phyloP scores from a whole-genome alignment of 2,888 invertebrate genomes.

The Capitulum mitella region DNA sequence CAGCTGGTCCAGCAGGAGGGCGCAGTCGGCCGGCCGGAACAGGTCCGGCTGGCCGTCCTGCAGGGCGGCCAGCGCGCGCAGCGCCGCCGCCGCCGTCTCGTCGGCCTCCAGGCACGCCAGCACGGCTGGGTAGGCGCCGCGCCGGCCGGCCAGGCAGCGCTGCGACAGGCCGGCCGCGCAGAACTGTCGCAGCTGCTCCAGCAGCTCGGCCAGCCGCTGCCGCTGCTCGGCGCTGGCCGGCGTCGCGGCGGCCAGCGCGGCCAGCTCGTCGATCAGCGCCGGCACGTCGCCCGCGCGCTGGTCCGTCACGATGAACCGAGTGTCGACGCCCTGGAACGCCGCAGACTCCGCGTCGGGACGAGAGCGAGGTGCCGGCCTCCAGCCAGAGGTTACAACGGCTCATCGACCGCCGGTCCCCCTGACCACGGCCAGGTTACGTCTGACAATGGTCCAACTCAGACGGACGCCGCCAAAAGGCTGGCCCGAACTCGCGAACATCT shows the following conservation, averaged over 20 bases:
- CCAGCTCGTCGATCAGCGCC: constrained; percentile 34
- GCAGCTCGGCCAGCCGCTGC: background rate
- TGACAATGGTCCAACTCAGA: too few species aligned
- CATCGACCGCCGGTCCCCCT: too few species aligned
- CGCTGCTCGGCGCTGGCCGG: background rate
- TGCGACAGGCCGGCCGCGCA: constrained; percentile 28
- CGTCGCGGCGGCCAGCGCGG: constrained; percentile 10
- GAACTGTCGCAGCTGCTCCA: background rate
- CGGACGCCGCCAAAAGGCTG: too few species aligned
- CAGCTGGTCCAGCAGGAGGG: constrained; percentile 48
- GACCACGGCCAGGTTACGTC: too few species aligned
- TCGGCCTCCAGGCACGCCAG: background rate
- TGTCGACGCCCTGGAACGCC: constrained; percentile 63
- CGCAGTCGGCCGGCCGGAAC: constrained; percentile 55
- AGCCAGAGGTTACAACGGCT: too few species aligned
- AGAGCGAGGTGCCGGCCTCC: too few species aligned
- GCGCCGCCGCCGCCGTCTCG: constrained; percentile 40
- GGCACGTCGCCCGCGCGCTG: constrained; percentile 40
- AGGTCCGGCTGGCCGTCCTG: constrained; percentile 79
- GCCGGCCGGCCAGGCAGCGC: constrained; percentile 27
- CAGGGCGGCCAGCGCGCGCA: constrained; percentile 54
- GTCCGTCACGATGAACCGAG: constrained; percentile 63
- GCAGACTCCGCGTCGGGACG: too few species aligned
- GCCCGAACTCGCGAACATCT: too few species aligned
- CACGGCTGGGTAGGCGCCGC: constrained; percentile 28